Percentiles rank a stretch among this genome's conserved stretches.
Conservation (phyloP, 2,113 vertebrate species). For the Oreochromis aureus region DNA sequence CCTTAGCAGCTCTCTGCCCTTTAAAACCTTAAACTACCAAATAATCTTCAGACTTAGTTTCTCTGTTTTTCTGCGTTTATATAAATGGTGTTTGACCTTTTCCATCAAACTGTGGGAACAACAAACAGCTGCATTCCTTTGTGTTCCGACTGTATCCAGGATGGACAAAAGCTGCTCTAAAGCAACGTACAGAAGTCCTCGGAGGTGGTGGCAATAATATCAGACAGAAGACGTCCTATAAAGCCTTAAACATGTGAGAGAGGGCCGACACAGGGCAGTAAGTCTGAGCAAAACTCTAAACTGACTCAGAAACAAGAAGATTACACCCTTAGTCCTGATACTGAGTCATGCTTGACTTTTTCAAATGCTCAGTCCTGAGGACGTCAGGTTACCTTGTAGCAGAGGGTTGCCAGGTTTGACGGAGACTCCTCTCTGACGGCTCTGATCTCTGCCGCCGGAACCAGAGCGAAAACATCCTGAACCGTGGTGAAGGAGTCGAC, state of each 20-base stretch:
- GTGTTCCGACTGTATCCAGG: neutral
- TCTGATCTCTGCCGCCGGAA: conserved; percentile 93
- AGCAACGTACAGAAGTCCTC: neutral
- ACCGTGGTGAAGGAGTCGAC: conserved; percentile 83
- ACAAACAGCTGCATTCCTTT: conserved; percentile 49
- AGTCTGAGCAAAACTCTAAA: neutral
- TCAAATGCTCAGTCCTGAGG: neutral
- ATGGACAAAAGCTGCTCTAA: neutral
- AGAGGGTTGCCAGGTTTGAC: conserved; percentile 95
- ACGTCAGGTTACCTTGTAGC: conserved; percentile 84
- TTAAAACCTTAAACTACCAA: neutral
- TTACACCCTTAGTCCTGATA: neutral
- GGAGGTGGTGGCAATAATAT: rapidly evolving
- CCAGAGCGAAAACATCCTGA: conserved; percentile 93
- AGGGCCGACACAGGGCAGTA: rapidly evolving
- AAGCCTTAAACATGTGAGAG: neutral
- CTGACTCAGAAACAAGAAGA: neutral
- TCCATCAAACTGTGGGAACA: conserved; percentile 28
- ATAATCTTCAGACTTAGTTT: neutral
- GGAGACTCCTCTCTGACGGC: conserved; percentile 95
- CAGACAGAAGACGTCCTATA: neutral
- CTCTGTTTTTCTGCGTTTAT: neutral
- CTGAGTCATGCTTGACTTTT: neutral
- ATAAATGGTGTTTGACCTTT: neutral
- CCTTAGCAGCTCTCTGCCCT: neutral